Evolutionary conservation across 2,888 invertebrate genomes (phyloP), one percentile per base, ranked within the genome.

Genomic region (Aspidiotus destructor): DNA sequence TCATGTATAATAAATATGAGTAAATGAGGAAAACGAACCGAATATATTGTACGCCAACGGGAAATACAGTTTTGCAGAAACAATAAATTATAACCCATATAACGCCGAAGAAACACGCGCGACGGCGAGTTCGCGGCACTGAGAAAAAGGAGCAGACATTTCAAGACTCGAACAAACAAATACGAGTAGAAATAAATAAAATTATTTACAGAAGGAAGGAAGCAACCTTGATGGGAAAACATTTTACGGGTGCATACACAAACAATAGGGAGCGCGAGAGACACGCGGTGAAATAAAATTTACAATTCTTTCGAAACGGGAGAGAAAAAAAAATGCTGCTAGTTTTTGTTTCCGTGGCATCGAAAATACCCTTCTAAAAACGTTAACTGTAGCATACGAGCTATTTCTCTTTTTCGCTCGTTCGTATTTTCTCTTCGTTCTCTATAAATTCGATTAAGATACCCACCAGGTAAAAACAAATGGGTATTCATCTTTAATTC

Each of bases 221-320:
- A 48, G 48, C n/a, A 48, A 48, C 48, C 48, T 48, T 48, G 48
- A 48, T 48, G 48, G 48, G 48, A n/a, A 48, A 48, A 48, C 6
- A 48, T 48, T 48, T 48, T 48, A 48, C 48, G 48, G 48, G 48
- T 48, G n/a, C 48, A 48, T 48, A 48, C 48, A n/a, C 48, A 48
- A 48, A 48, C 48, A 48, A 48, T n/a, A n/a, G 48, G 11, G 48
- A n/a, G 48, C 48, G n/a, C 10, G 48, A 48, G 48, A 48, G n/a
- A n/a, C 48, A 48, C 48, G n/a, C 48, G 48, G n/a, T 48, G n/a
- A 48, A 48, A 48, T 48, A n/a, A 48, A 48, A 48, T 48, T 48
- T 48, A 48, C 48, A n/a, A 48, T 48, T 48, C 48, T 48, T 48
- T 48, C n/a, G 48, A 48, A 28, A 28, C 28, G 28, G 28, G 28